Conservation (phyloP, 2,113 vertebrate species). For the Okapia johnstoni region DNA sequence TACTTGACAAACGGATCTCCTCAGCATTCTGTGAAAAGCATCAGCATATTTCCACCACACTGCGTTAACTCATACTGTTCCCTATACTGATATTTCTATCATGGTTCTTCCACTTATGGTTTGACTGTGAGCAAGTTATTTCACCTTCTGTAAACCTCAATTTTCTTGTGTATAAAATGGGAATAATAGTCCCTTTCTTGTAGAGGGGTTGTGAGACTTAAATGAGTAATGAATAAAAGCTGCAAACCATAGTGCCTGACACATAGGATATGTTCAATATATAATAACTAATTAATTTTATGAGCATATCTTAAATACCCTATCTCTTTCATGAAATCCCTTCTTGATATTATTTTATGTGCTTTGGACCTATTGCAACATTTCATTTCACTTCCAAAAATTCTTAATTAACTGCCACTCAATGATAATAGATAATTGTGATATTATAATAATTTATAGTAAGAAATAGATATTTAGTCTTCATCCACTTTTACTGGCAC, state of each 20-base stretch:
- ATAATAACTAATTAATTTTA: neutral
- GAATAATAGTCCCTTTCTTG: neutral
- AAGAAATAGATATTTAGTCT: neutral
- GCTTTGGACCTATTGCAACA: neutral
- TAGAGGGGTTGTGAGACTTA: neutral
- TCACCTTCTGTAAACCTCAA: neutral
- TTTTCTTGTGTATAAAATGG: neutral
- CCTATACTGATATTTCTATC: neutral
- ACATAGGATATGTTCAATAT: neutral
- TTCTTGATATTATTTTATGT: neutral
- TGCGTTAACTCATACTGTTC: neutral
- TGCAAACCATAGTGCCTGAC: neutral
- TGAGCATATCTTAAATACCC: neutral
- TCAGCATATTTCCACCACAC: neutral
- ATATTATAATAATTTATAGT: neutral
- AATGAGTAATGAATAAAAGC: slow-evolving; percentile 5
- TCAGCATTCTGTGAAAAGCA: neutral
- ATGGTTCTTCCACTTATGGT: neutral
- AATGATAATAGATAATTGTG: neutral
- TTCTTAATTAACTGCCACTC: neutral
- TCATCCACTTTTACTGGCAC: neutral
- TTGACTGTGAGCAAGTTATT: neutral
- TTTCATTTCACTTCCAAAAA: neutral
- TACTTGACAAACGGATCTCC: neutral
- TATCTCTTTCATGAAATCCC: neutral